A percentile compares a stretch with the other conserved stretches of the same genome.
phyloP scores from a whole-genome alignment of 2,113 vertebrate genomes.

The Felis catus region F.catus_Fca126_mat1.0 CM031419.1:69620001-69620500 shows the following conservation, averaged over 20 bases:
- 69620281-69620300: not conserved
- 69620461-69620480: not conserved
- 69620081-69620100: not conserved
- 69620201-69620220: not conserved
- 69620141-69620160: not conserved
- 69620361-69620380: not conserved
- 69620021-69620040: not conserved
- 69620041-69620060: not conserved
- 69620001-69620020: not conserved
- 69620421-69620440: not conserved
- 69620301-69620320: not conserved
- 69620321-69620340: not conserved
- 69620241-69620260: not conserved
- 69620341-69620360: not conserved
- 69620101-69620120: not conserved
- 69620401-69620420: not conserved
- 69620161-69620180: not conserved
- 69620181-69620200: not conserved
- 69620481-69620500: not conserved
- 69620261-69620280: not conserved
- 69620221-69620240: not conserved
- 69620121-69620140: not conserved
- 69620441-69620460: not conserved
- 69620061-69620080: not conserved
- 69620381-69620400: not conserved